Evolutionary conservation across 2,113 vertebrate species (phyloP).

Genomic region (Telmatochromis sp.): DNA sequence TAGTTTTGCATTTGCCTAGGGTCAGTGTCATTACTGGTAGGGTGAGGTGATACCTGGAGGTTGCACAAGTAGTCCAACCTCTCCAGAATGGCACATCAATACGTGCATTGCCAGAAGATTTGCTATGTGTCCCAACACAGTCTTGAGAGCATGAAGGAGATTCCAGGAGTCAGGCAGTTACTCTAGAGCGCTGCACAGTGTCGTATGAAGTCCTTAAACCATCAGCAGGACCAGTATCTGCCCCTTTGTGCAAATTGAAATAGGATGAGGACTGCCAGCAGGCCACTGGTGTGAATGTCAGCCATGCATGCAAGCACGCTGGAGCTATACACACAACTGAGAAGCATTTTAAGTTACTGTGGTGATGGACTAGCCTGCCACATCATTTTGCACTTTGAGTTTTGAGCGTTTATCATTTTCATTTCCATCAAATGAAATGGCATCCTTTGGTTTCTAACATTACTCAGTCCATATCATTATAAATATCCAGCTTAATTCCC

Average conservation of each 20-base stretch:
- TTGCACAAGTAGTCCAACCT: background rate
- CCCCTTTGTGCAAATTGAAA: background rate
- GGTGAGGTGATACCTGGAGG: background rate
- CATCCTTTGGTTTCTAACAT: background rate
- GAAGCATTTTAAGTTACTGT: background rate
- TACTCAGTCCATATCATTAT: background rate
- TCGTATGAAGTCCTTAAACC: background rate
- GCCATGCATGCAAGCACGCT: background rate
- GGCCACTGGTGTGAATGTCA: background rate
- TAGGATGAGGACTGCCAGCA: background rate
- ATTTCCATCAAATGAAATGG: background rate
- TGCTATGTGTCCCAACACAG: background rate
- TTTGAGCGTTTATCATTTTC: background rate
- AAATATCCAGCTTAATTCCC: rapidly evolving
- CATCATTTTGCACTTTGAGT: background rate
- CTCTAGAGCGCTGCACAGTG: background rate
- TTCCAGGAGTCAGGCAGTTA: background rate
- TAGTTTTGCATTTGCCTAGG: background rate
- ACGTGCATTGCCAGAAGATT: background rate
- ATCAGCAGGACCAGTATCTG: background rate
- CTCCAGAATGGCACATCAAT: background rate
- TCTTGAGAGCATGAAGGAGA: background rate
- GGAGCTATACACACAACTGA: background rate
- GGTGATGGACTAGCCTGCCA: background rate
- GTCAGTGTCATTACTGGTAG: background rate